Percentiles rank a stretch among this genome's conserved stretches.
These are phyloP conservation scores for Formica exsecta DNA, from an alignment of 1,140 invertebrate genomes.

Conservation along the genomic window DNA sequence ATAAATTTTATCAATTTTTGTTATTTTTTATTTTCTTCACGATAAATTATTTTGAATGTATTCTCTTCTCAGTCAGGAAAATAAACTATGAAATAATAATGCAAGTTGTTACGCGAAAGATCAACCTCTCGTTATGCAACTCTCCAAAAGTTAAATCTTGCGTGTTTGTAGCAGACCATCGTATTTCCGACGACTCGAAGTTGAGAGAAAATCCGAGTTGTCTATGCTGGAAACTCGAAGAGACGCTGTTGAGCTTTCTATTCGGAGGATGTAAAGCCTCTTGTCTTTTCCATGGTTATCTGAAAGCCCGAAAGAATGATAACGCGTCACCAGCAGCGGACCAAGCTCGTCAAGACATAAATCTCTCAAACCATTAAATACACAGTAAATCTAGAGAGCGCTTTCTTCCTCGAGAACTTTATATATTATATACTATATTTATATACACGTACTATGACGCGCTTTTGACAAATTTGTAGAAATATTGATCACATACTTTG, in stretches of 20 bases:
- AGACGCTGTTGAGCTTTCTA: conserved; percentile 38
- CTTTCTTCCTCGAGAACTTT: background rate
- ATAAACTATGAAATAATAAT: conserved; percentile 9
- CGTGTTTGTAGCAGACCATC: conserved; percentile 36
- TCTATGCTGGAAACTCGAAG: conserved; percentile 26
- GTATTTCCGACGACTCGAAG: conserved; percentile 39
- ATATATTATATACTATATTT: too few species aligned
- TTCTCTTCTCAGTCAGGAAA: background rate
- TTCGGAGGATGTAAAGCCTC: conserved; percentile 14
- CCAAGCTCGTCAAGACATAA: background rate
- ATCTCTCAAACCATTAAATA: conserved; percentile 26
- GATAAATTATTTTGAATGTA: background rate
- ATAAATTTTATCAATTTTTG: background rate
- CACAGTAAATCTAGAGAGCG: background rate
- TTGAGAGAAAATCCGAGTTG: conserved; percentile 37
- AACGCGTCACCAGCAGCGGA: background rate
- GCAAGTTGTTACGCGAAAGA: background rate
- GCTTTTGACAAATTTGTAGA: background rate
- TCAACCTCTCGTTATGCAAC: conserved; percentile 39
- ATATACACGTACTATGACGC: background rate
- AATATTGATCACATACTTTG: background rate
- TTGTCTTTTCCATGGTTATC: conserved; percentile 47
- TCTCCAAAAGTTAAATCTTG: conserved; percentile 42
- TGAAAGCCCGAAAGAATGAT: background rate
- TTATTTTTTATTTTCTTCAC: background rate